phyloP scores from a whole-genome alignment of 2,888 invertebrate genomes.

The Xanthia icteritia region DNA sequence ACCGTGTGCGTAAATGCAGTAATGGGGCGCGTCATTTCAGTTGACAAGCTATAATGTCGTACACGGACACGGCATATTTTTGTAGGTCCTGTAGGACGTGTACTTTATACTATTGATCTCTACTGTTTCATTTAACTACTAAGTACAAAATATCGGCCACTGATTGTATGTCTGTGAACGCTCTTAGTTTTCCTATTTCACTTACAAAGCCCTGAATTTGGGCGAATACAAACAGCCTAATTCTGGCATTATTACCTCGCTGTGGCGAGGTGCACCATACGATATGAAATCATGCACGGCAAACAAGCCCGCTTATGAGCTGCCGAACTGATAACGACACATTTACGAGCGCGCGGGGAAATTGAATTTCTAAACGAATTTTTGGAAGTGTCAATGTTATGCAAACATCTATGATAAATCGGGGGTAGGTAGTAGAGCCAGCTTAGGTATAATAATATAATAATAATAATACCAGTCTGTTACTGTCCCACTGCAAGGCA shows the following conservation, averaged over 20 bases:
- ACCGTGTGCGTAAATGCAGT: too few relatives aligned
- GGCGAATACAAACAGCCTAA: slow-evolving; percentile 72
- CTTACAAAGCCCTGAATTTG: slow-evolving; percentile 67
- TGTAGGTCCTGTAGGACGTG: neutral
- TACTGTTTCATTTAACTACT: neutral
- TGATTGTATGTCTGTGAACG: neutral
- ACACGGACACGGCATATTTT: neutral
- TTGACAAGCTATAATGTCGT: too few relatives aligned
- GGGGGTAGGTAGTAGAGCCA: slow-evolving; percentile 1
- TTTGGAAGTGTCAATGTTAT: slow-evolving; percentile 61
- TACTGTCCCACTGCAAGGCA: too few relatives aligned
- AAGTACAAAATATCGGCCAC: neutral
- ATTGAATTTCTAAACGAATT: slow-evolving; percentile 76
- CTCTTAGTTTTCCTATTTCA: slow-evolving; percentile 12
- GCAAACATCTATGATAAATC: slow-evolving; percentile 58
- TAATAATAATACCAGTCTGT: too few relatives aligned
- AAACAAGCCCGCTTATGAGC: slow-evolving; percentile 76
- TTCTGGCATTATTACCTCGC: slow-evolving; percentile 61
- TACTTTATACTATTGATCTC: neutral
- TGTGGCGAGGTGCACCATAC: slow-evolving; percentile 40
- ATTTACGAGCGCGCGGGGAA: slow-evolving; percentile 73
- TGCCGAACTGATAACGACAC: slow-evolving; percentile 76
- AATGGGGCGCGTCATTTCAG: too few relatives aligned
- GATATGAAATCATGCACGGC: slow-evolving; percentile 67
- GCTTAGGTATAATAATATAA: too few relatives aligned